Percentiles rank a stretch among this genome's conserved stretches.
phyloP scores from a whole-genome alignment of 1,140 invertebrate species.

The Heliconius himera region DNA sequence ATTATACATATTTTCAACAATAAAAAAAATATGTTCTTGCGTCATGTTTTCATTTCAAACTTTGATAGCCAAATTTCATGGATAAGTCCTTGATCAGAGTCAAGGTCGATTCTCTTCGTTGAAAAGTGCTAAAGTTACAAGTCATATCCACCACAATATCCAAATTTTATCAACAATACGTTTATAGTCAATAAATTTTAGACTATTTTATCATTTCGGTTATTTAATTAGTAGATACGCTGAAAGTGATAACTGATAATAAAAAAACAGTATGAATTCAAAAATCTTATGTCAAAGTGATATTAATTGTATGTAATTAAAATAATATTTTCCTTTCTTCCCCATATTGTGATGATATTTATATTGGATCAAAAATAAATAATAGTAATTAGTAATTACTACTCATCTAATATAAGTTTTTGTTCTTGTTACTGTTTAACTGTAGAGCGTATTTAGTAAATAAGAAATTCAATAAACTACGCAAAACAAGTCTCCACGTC shows the following conservation, averaged over 20 bases:
- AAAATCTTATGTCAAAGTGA: not conserved
- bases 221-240: not conserved
- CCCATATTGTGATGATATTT: too few relatives aligned
- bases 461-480: too few relatives aligned
- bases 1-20: not conserved
- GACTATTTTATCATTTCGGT: not conserved
- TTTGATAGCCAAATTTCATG: not conserved
- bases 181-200: not conserved
- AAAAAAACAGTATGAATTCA: not conserved
- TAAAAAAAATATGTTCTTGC: not conserved
- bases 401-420: too few relatives aligned
- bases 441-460: too few relatives aligned
- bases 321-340: too few relatives aligned
- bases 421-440: too few relatives aligned
- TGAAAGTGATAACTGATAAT: not conserved
- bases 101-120: not conserved
- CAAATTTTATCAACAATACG: not conserved
- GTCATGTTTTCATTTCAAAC: not conserved
- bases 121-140: not conserved
- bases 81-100: not conserved
- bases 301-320: too few relatives aligned
- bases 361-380: too few relatives aligned
- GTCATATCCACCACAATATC: not conserved
- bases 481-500: too few relatives aligned
- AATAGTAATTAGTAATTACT: too few relatives aligned